Evolutionary conservation across 2,797 vertebrate genomes (phyloP).

Genomic region (Loriculus beryllinus): DNA sequence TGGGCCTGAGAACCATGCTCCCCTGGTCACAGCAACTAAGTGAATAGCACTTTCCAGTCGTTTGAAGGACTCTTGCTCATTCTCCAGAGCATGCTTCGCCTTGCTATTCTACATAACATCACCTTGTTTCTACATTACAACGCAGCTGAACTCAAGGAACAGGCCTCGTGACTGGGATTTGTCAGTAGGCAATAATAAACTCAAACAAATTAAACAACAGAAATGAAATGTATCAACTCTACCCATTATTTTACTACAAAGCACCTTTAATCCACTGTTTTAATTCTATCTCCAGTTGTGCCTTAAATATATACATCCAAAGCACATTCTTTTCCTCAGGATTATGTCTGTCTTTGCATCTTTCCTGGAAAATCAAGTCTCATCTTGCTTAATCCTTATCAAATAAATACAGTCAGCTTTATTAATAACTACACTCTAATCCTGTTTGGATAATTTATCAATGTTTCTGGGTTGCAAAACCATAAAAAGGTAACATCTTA

Average conservation of each 20-base stretch:
- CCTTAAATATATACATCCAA: not conserved
- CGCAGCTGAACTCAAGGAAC: not conserved
- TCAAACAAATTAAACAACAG: constrained; percentile 24
- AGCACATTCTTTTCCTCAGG: not conserved
- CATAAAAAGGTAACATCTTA: not conserved
- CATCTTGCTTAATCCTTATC: constrained; percentile 8
- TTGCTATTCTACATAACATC: not conserved
- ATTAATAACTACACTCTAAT: constrained; percentile 16
- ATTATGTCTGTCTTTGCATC: constrained; percentile 17
- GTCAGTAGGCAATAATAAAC: not conserved
- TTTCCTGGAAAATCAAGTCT: not conserved
- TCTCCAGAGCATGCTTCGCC: not conserved
- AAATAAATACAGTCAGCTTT: not conserved
- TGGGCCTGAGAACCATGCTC: not conserved
- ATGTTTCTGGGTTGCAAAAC: not conserved
- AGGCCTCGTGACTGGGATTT: not conserved
- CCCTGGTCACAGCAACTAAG: not conserved
- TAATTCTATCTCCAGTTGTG: constrained; percentile 37
- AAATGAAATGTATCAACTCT: constrained; percentile 40
- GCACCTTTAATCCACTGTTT: not conserved
- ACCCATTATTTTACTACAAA: constrained; percentile 19
- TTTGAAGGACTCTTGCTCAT: not conserved
- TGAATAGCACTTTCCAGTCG: not conserved
- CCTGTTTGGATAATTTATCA: constrained; percentile 33
- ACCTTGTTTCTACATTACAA: constrained; percentile 21